These are phyloP conservation scores for Xiphorhynchus elegans DNA, from an alignment of 2,113 vertebrate species.

Conservation along the genomic window DNA sequence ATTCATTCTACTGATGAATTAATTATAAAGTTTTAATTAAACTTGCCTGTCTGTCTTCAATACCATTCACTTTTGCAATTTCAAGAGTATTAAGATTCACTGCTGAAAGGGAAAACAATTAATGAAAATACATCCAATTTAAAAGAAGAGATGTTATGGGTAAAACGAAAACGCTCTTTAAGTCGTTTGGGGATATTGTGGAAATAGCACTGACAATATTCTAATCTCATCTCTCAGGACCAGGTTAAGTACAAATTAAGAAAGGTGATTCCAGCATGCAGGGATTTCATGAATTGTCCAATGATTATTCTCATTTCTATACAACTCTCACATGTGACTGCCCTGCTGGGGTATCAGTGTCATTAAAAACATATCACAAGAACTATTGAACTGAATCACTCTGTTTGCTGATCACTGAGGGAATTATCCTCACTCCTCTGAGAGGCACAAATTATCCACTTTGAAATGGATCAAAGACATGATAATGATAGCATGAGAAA, in stretches of 20 bases:
- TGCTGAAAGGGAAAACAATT: background rate
- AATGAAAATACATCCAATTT: background rate
- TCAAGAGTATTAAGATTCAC: background rate
- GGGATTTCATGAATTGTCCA: background rate
- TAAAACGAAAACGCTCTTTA: background rate
- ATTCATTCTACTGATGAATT: background rate
- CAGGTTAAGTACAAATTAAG: background rate
- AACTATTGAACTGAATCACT: background rate
- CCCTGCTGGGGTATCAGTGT: background rate
- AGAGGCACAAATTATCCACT: slow-evolving; percentile 11
- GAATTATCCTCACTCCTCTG: background rate
- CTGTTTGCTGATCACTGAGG: background rate
- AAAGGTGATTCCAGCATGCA: background rate
- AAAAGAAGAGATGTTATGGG: background rate
- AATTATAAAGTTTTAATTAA: background rate
- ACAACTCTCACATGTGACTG: background rate
- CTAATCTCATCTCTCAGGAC: background rate
- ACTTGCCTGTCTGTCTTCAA: background rate
- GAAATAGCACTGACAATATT: background rate
- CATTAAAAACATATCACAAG: background rate
- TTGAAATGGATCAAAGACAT: background rate
- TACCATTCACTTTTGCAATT: background rate
- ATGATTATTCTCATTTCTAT: background rate
- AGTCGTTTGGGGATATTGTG: background rate
- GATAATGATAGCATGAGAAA: background rate